A percentile compares a stretch with the other conserved stretches of the same genome.
Conservation (phyloP, 2,888 invertebrate genomes). For the Nineta flava region DNA sequence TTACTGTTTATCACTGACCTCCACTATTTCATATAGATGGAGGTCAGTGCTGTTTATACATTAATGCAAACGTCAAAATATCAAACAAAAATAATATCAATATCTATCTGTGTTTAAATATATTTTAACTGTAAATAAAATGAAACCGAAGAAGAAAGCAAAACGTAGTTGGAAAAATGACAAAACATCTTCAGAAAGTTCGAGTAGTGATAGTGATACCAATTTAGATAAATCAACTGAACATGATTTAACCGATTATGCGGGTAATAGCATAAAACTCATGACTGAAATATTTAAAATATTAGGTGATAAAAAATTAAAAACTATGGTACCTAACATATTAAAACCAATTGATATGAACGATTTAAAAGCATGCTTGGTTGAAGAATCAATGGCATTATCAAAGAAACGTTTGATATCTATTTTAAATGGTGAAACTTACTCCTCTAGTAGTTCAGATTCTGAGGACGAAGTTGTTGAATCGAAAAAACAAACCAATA, state of each 20-base stretch:
- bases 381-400: conserved; percentile 28
- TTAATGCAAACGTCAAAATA: no score
- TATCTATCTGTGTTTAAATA: no score
- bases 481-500: neutral
- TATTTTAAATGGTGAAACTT: conserved; percentile 24
- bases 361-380: conserved; percentile 26
- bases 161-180: conserved; percentile 7
- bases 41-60: no score
- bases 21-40: no score
- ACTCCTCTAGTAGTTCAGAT: conserved; percentile 2
- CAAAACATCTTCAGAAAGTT: conserved; percentile 11
- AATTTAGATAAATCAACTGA: conserved; percentile 19
- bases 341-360: conserved; percentile 14
- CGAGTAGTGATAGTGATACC: conserved; percentile 15
- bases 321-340: conserved; percentile 23
- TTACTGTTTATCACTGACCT: no score
- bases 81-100: no score
- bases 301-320: conserved; percentile 26
- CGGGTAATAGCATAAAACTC: conserved; percentile 25
- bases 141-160: conserved; percentile 6
- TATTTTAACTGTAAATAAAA: neutral
- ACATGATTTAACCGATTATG: conserved; percentile 25
- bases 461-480: neutral
- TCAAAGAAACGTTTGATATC: conserved; percentile 26
- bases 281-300: conserved; percentile 28